Base-by-base conservation (phyloP, 2,113 vertebrate species). In the Chloropsis cyanopogon region DNA sequence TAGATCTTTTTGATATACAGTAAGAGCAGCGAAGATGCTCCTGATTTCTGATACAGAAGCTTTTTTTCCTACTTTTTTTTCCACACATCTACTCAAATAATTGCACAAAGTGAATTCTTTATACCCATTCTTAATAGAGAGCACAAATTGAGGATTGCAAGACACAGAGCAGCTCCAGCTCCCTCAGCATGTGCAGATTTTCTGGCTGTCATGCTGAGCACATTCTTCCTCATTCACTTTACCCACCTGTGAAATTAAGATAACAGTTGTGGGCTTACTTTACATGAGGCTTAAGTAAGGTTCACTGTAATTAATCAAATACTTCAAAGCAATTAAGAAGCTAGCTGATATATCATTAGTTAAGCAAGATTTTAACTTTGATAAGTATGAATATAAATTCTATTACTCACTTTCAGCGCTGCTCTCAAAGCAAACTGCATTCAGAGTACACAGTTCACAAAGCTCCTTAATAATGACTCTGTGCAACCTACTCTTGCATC, bases 241-340 rank as follows among this genome's bases (percentile, higher is more conserved):
- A 69, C 37, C 61, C 86, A 87, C 46, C 73, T 95, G 83, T 93
- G 86, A 96, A 95, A 95, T 72, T 68, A 54, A 94, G 83, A 72
- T 82, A 97, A 81, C 69, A 93, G 61, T 86, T 76, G 14, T 35
- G 44, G 22, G 46, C 31, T 61, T 82, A 52, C 50, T 64, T 84
- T 84, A 93, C 18, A 17, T 64, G 53, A 95, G 31, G 31, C 63
- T 92, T 72, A 88, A 92, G 59, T 28, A 77, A 49, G 72, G 28
- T 92, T 95, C 69, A 86, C 49, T 76, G 35, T 65, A 65, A 71
- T 94, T 95, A 85, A 93, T 92, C 41, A 94, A 90, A 76, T 69
- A 88, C 29, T 91, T 88, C 29, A 69, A 90, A 91, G 75, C 31
- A 94, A 91, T 86, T 90, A 88, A 88, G 59, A 82, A 79, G 16